These are phyloP conservation scores for Drosophila fulvimacula DNA, from an alignment of 2,888 invertebrate genomes.

Conservation along the genomic window DNA sequence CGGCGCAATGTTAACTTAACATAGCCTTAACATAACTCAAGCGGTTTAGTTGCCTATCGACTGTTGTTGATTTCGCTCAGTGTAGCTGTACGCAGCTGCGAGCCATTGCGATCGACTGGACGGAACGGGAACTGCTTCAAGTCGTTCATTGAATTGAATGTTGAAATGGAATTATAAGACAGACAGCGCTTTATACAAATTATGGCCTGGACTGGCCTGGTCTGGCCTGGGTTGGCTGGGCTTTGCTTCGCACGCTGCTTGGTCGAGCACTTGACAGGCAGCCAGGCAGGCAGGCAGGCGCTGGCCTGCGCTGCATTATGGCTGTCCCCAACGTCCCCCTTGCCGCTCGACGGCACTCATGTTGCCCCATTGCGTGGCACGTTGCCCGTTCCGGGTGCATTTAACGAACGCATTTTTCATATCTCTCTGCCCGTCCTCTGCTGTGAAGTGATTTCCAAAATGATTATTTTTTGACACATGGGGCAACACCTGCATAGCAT, in stretches of 20 bases:
- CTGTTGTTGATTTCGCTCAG: slow-evolving; percentile 21
- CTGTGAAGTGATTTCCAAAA: slow-evolving; percentile 76
- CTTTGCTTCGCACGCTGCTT: slow-evolving; percentile 31
- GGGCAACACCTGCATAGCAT: slow-evolving; percentile 76
- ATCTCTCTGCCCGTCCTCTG: slow-evolving; percentile 35
- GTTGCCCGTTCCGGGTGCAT: slow-evolving; percentile 50
- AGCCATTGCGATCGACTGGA: slow-evolving; percentile 15
- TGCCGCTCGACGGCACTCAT: not conserved
- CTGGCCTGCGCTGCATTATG: slow-evolving; percentile 27
- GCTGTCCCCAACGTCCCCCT: not conserved
- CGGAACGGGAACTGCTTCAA: slow-evolving; percentile 57
- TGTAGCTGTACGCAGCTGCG: slow-evolving; percentile 60
- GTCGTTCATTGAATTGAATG: slow-evolving; percentile 66
- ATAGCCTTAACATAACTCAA: too few species aligned
- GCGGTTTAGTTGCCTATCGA: not conserved
- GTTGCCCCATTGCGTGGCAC: slow-evolving; percentile 21
- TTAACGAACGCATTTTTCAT: slow-evolving; percentile 74
- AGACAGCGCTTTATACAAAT: slow-evolving; percentile 59
- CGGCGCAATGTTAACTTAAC: too few species aligned
- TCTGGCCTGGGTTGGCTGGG: slow-evolving; percentile 7
- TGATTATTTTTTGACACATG: slow-evolving; percentile 80
- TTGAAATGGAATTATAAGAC: slow-evolving; percentile 66
- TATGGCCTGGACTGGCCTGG: slow-evolving; percentile 31
- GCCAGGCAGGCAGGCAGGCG: too few species aligned
- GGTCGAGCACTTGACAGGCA: slow-evolving; percentile 32